These are phyloP conservation scores for Caradrina kadenii DNA, from an alignment of 2,888 invertebrate genomes.

Conservation along the genomic window DNA sequence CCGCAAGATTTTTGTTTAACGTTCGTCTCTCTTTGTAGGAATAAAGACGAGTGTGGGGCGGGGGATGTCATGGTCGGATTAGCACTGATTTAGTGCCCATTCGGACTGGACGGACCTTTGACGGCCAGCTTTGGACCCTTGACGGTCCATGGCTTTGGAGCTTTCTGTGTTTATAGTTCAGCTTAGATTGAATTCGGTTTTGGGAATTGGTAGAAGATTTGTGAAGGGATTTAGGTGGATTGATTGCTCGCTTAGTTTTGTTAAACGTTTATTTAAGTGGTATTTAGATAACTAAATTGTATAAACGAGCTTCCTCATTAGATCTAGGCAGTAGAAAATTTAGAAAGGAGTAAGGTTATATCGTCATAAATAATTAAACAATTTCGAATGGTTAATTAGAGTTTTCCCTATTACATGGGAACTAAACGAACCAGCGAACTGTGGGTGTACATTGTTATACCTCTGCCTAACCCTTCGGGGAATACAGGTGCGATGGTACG, in stretches of 20 bases:
- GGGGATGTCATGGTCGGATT: constrained; percentile 76
- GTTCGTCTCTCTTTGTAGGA: constrained; percentile 59
- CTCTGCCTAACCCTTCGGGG: too few species aligned
- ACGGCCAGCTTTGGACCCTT: constrained; percentile 49
- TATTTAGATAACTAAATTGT: background rate
- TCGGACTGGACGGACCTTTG: constrained; percentile 67
- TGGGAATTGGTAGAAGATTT: constrained; percentile 41
- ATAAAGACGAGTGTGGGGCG: constrained; percentile 71
- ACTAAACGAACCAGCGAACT: too few species aligned
- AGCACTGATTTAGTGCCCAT: constrained; percentile 80
- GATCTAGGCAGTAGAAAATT: background rate
- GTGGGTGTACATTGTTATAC: too few species aligned
- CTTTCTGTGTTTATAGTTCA: constrained; percentile 46
- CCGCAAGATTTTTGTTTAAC: constrained; percentile 69
- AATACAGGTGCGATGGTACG: too few species aligned
- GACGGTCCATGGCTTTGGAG: constrained; percentile 57
- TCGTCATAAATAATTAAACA: background rate
- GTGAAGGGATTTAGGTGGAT: constrained; percentile 22
- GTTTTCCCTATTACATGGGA: too few species aligned
- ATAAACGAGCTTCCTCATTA: background rate
- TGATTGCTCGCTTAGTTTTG: constrained; percentile 16
- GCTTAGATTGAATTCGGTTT: constrained; percentile 56
- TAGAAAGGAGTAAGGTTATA: background rate
- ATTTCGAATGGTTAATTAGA: background rate
- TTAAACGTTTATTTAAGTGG: background rate